These are phyloP conservation scores for Paramormyrops hopkinsi DNA, from an alignment of 2,797 vertebrate species.

Conservation along the genomic window DNA sequence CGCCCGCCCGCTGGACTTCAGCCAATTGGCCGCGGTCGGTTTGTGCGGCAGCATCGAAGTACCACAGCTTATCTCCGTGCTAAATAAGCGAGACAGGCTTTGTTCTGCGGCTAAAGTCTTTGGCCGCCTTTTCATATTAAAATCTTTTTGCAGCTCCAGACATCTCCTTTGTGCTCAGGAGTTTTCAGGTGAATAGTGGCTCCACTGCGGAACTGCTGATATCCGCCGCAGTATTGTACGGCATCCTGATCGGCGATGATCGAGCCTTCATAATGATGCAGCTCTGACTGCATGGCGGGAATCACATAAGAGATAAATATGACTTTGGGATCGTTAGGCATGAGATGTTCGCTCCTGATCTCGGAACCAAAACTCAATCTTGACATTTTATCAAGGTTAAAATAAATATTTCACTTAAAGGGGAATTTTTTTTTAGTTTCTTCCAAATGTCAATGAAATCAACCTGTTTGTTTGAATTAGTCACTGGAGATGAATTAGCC, in stretches of 20 bases:
- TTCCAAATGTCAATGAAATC: neutral
- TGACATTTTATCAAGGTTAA: neutral
- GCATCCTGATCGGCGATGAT: neutral
- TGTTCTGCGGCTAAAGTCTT: neutral
- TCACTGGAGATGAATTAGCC: neutral
- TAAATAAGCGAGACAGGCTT: neutral
- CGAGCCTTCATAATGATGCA: neutral
- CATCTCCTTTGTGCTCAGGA: neutral
- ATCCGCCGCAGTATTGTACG: neutral
- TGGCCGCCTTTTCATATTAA: neutral
- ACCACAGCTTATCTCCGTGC: neutral
- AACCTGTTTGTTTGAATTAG: neutral
- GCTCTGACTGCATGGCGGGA: neutral
- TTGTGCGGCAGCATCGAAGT: neutral
- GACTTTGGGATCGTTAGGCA: neutral
- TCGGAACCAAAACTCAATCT: neutral
- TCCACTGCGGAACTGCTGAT: neutral
- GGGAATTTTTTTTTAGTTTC: neutral
- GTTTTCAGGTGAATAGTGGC: neutral
- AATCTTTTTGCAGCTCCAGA: neutral
- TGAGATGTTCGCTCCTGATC: neutral
- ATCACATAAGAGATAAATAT: neutral
- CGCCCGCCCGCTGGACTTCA: neutral
- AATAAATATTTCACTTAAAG: conserved; percentile 2
- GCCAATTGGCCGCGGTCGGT: neutral